A percentile compares a stretch with the other conserved stretches of the same genome.
Conservation (phyloP, 1,140 invertebrate genomes). For the Papilio helenus region DNA sequence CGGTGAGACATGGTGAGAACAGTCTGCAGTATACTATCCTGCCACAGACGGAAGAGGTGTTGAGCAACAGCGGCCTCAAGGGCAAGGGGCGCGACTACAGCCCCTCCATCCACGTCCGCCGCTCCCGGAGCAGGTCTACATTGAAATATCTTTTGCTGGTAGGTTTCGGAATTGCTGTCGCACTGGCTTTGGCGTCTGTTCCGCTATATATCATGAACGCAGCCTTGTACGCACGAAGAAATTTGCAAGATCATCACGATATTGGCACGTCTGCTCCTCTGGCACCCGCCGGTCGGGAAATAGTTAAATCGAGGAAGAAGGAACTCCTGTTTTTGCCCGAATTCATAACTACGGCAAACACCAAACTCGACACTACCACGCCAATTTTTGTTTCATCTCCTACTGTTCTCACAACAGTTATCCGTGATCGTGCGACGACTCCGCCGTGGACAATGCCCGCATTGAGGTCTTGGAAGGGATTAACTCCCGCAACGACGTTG, state of each 20-base stretch:
- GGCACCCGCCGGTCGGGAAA: conserved; percentile 61
- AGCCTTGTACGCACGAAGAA: conserved; percentile 62
- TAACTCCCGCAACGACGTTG: conserved; percentile 58
- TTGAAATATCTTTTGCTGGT: conserved; percentile 72
- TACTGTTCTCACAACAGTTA: conserved; percentile 50
- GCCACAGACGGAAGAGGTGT: conserved; percentile 87
- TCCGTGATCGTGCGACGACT: conserved; percentile 59
- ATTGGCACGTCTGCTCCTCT: conserved; percentile 62
- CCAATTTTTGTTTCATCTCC: conserved; percentile 48
- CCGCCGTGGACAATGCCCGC: conserved; percentile 73
- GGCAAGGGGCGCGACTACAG: conserved; percentile 82
- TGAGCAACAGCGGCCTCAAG: conserved; percentile 84
- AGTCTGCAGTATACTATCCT: conserved; percentile 89
- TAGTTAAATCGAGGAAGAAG: conserved; percentile 73
- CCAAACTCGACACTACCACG: conserved; percentile 54
- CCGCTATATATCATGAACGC: conserved; percentile 73
- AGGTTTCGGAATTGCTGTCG: conserved; percentile 65
- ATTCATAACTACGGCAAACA: conserved; percentile 51
- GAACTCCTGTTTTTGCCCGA: conserved; percentile 66
- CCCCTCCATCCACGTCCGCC: conserved; percentile 73
- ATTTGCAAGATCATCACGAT: conserved; percentile 62
- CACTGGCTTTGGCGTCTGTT: conserved; percentile 66
- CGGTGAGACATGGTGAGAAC: conserved; percentile 88
- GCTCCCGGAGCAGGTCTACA: conserved; percentile 65
- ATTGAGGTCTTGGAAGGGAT: conserved; percentile 69